phyloP scores from a whole-genome alignment of 2,113 vertebrate genomes.

The Fregata magnificens region DNA sequence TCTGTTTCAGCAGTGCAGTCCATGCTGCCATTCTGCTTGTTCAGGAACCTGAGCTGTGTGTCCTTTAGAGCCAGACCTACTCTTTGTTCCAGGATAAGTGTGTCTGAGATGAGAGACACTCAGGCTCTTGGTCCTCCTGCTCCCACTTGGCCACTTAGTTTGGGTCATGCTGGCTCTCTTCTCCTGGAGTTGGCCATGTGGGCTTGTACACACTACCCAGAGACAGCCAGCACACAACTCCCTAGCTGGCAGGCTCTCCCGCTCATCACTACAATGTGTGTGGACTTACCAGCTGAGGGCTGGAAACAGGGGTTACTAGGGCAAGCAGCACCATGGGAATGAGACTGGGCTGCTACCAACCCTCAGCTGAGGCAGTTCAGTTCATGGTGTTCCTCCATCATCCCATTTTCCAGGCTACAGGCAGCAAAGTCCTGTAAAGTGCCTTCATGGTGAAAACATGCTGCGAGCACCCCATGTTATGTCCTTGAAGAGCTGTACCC shows the following conservation, averaged over 20 bases:
- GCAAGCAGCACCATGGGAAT: not conserved
- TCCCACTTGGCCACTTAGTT: not conserved
- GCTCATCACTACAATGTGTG: not conserved
- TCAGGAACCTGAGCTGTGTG: not conserved
- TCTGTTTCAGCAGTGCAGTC: not conserved
- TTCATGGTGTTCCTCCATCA: not conserved
- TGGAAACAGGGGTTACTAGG: not conserved
- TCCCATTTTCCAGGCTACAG: not conserved
- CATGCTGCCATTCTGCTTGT: not conserved
- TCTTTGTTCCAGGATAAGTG: not conserved
- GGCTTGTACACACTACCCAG: not conserved
- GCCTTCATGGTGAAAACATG: not conserved
- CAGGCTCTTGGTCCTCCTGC: not conserved
- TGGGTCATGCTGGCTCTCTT: not conserved
- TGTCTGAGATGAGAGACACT: not conserved
- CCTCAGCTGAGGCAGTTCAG: not conserved
- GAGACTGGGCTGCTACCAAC: not conserved
- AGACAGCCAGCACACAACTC: not conserved
- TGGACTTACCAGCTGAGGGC: not conserved
- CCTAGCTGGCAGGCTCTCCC: not conserved
- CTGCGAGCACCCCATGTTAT: not conserved
- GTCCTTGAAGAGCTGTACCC: not conserved
- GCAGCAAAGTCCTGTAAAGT: not conserved
- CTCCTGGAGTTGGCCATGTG: not conserved
- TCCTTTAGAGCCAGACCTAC: not conserved